Evolutionary conservation across 2,797 vertebrate genomes (phyloP), one percentile per base, ranked within the genome.

Genomic region (Nasua narica): DNA sequence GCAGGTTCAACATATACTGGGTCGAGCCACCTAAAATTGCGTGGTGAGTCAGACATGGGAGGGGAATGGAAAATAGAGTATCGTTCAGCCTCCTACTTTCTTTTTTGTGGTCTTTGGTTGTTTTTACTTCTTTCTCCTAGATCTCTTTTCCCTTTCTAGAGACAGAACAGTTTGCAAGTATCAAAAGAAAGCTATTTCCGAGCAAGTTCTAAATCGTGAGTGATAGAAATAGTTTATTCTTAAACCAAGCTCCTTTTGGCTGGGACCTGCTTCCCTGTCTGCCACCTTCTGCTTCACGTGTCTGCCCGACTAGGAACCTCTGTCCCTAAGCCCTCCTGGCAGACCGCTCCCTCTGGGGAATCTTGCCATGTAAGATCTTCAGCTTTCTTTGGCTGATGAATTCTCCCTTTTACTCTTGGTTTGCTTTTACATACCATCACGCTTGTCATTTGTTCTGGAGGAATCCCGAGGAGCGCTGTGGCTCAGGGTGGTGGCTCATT

Each of bases 91-190:
- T 58, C 29, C 15, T 91, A 0, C 52, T n/a, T 40, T 76, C 78
- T 77, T 79, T 7, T 35, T 84, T 90, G 32, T 93, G 25, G 46
- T 46, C 14, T 90, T n/a, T 86, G 87, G 52, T 86, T 15, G 54
- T 91, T 81, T 89, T 54, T 1, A 40, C 27, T 69, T 16, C 25
- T 21, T 94, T 65, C 29, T 69, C 25, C 77, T 23, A 15, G n/a
- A 10, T 40, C 4, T 1, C 1, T 29, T 58, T 82, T 32, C n/a
- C 46, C 12, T 78, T 65, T 56, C 32, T 56, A 52, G 67, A 85
- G 62, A 87, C 32, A 90, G 58, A 69, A 23, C 15, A 54, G 10
- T 90, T 94, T 79, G n/a, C 23, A 82, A 37, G 8, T 90, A 89
- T 76, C n/a, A 56, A 90, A 93, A 96, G n/a, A 58, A 87, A 78